Base-by-base conservation (phyloP, 2,888 invertebrate genomes). In the Tenthredo livida region DNA sequence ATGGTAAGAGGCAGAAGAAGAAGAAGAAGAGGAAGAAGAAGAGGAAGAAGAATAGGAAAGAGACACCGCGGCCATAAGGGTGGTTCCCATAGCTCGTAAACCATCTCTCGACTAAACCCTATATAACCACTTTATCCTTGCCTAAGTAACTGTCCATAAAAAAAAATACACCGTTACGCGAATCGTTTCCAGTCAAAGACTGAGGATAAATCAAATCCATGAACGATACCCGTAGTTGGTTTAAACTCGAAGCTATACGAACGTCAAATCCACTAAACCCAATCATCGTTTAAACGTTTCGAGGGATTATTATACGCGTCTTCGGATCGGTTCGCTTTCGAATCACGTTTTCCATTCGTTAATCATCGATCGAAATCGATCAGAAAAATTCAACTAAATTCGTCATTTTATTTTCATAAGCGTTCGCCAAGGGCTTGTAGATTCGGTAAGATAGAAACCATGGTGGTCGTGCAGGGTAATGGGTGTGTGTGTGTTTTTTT, bases 41-140 rank as follows among this genome's bases (percentile, higher is more conserved):
- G 33, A 47, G 1, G 40, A 77, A 29, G 12, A 25, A 47, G 33
- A 50, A 77, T 17, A 33, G 12, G 58, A 58, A 78, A 78, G 58
- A 78, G 58, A 58, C 72, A n/a, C 29, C 50, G 61, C 21, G 21
- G 58, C 21, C 37, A 12, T 78, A 58, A 58, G 58, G 78, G 78
- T 78, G 37, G 78, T 58, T 47, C 43, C 78, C 78, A 37, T 61
- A 2, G 78, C 12, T 80, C 80, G 80, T 80, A 58, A 80, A 80
- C 40, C 21, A 80, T 80, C n/a, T 61, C 61, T 54, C 80, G 61
- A 40, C 37, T 25, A 40, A 80, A 58, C 33, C 80, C 37, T 54
- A 29, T 77, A 47, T 50, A 77, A 77, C 77, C 54, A 77, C 77
- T 77, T 54, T 54, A 77, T 77, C 77, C 77, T 33, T 77, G 50